Evolutionary conservation across 2,797 vertebrate species (phyloP).

Genomic region (Merluccius polli): DNA sequence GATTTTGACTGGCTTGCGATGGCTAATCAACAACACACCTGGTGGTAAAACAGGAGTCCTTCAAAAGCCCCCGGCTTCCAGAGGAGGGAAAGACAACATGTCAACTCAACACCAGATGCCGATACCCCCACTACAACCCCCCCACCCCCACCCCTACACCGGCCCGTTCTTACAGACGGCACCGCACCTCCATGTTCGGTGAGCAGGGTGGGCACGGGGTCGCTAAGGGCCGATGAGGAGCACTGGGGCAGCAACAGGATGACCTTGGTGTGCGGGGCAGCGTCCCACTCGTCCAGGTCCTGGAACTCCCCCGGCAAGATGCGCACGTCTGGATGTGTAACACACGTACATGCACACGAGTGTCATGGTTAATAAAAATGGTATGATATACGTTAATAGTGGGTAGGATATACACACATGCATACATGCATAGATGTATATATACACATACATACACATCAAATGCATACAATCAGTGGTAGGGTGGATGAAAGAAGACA

Average conservation of each 20-base stretch:
- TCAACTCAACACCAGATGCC: no score
- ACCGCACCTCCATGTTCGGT: constrained; percentile 83
- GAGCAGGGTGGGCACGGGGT: constrained; percentile 84
- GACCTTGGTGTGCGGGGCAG: constrained; percentile 77
- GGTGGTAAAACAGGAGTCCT: no score
- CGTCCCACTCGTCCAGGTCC: constrained; percentile 70
- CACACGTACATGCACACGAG: not conserved
- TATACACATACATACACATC: not conserved
- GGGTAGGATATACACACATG: not conserved
- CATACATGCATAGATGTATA: not conserved
- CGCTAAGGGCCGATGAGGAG: constrained; percentile 80
- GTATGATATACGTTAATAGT: no score
- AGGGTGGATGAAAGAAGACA: not conserved
- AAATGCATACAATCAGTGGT: not conserved
- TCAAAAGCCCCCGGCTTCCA: no score
- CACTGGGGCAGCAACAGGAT: constrained; percentile 84
- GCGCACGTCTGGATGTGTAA: constrained; percentile 73
- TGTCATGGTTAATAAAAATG: no score
- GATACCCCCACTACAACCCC: no score
- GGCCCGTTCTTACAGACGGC: no score
- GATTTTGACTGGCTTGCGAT: no score
- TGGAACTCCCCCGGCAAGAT: constrained; percentile 76
- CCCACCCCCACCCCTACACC: no score
- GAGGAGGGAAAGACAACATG: no score
- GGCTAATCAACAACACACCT: no score